Evolutionary conservation across 2,797 vertebrate species (phyloP).

Genomic region (Neopelma chrysocephalum): DNA sequence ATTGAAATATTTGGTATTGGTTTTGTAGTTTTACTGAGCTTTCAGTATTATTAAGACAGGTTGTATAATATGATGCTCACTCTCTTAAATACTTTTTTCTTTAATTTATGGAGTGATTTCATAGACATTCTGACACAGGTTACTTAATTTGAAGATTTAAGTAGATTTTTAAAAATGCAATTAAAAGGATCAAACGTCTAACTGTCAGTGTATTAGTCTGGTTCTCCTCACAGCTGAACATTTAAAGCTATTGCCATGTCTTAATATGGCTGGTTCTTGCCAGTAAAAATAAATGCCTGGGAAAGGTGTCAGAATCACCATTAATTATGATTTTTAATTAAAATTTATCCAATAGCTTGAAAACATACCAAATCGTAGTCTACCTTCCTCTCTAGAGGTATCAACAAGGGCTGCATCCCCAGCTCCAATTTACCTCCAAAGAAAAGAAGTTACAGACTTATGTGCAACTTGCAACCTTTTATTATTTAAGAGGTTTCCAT

Average conservation of each 20-base stretch:
- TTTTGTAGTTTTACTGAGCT: not conserved
- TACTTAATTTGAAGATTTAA: slow-evolving; percentile 30
- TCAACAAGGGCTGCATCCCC: not conserved
- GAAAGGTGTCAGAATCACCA: slow-evolving; percentile 29
- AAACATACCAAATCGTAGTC: not conserved
- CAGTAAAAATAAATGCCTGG: slow-evolving; percentile 24
- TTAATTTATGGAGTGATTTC: slow-evolving; percentile 37
- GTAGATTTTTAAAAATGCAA: not conserved
- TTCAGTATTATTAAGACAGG: not conserved
- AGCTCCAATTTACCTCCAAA: not conserved
- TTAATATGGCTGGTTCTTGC: not conserved
- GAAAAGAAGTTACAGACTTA: not conserved
- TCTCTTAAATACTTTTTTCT: not conserved
- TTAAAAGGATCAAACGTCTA: slow-evolving; percentile 23
- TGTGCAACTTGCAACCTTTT: not conserved
- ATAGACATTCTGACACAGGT: not conserved
- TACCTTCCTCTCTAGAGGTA: not conserved
- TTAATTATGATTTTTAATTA: slow-evolving; percentile 38
- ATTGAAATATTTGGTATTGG: not conserved
- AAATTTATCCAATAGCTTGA: not conserved
- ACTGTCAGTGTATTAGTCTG: not conserved
- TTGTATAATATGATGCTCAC: not conserved
- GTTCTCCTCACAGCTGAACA: slow-evolving; percentile 12
- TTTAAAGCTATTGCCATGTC: not conserved
- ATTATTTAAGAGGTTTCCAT: not conserved